phyloP scores from a whole-genome alignment of 2,113 vertebrate genomes.

The Rhynchomys soricoides region DNA sequence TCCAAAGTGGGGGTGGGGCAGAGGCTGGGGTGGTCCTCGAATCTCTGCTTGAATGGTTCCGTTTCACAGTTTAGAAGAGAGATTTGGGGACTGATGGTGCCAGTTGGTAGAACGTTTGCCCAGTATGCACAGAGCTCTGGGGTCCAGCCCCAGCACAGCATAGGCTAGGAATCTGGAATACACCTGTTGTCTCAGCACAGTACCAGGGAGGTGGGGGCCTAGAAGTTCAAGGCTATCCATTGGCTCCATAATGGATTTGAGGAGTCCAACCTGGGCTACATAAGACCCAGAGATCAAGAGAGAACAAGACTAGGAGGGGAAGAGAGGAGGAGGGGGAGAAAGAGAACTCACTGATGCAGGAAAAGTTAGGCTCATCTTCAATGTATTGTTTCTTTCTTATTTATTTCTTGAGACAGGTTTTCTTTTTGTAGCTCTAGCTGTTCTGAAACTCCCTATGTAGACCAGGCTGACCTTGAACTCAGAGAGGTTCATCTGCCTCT shows the following conservation, averaged over 20 bases:
- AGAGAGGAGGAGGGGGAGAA: neutral
- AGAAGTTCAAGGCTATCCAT: neutral
- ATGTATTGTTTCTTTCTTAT: neutral
- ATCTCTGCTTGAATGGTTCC: neutral
- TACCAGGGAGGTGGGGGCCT: neutral
- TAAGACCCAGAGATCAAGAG: neutral
- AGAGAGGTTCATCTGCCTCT: no score
- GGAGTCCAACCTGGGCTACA: neutral
- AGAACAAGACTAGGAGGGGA: neutral
- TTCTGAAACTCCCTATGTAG: neutral
- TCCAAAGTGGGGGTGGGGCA: neutral
- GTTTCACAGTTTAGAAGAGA: neutral
- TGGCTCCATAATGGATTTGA: neutral
- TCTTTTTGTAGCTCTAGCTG: neutral
- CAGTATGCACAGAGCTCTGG: neutral
- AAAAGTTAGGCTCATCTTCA: neutral
- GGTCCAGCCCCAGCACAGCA: neutral
- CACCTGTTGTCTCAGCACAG: neutral
- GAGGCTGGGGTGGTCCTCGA: neutral
- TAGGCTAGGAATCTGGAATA: neutral
- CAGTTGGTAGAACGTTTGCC: neutral
- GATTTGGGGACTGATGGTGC: neutral
- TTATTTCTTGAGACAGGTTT: neutral
- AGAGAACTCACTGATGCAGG: neutral
- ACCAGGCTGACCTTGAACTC: neutral